Evolutionary conservation across 92 coral and sea anemone species (phyloP).

Genomic region (Umimayanthus kanabou): DNA sequence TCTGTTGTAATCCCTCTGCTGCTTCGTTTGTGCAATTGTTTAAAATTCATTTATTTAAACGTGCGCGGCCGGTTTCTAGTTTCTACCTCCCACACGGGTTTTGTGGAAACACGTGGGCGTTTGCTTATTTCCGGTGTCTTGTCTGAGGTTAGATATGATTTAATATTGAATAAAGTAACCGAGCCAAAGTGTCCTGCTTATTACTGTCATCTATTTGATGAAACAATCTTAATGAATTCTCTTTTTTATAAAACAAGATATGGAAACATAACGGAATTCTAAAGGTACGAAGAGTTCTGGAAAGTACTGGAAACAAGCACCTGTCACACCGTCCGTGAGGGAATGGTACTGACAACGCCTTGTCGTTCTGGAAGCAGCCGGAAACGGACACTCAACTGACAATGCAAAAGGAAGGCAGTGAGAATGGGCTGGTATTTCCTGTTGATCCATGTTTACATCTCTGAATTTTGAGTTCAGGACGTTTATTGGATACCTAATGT

Average conservation of each 20-base stretch:
- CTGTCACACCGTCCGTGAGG: constrained; percentile 33
- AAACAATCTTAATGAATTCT: neutral
- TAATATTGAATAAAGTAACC: neutral
- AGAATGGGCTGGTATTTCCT: constrained; percentile 41
- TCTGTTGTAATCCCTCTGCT: neutral
- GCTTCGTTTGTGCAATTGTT: neutral
- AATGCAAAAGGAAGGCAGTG: neutral
- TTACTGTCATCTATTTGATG: neutral
- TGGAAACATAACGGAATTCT: too few species aligned
- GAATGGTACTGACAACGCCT: constrained; percentile 36
- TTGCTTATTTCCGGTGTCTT: constrained; percentile 2
- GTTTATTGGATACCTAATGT: constrained; percentile 28
- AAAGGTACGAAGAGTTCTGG: neutral
- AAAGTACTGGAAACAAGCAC: constrained; percentile 3
- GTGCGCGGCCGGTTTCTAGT: too few species aligned
- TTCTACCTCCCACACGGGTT: constrained; percentile 23
- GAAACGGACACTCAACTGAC: constrained; percentile 19
- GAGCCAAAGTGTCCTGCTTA: neutral
- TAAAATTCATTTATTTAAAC: too few species aligned
- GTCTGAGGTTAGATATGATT: constrained; percentile 19
- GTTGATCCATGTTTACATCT: constrained; percentile 39
- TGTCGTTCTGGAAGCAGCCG: constrained; percentile 21
- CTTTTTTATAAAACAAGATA: neutral
- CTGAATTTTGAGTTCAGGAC: neutral
- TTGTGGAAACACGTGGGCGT: neutral